Base-by-base conservation (phyloP, 2,113 vertebrate species). In the Aviceda subcristata region DNA sequence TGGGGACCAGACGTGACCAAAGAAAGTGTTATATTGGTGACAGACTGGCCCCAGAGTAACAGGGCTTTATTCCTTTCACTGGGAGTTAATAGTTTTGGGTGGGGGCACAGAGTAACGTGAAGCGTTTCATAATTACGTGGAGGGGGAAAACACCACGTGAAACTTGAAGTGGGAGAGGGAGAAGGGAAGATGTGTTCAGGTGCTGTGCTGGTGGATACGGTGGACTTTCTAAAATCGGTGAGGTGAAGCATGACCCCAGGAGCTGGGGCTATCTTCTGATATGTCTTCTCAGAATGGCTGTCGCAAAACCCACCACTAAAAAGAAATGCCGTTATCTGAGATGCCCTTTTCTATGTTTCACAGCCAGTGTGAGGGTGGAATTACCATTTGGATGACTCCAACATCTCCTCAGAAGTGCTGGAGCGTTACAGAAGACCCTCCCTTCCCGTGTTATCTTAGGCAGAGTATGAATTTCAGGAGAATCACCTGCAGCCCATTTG, bases 251-350 rank as follows among this genome's bases (percentile, higher is more conserved):
- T 3, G 22, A 24, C 46, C 69, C 50, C 1, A 0, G 69, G 67
- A 50, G 56, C 60, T 17, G 60, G 38, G 45, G 15, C 41, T 11
- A 4, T 62, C 41, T 76, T 22, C 87, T 67, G 55, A 17, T 5
- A 6, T 0, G 8, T 10, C 57, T 30, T 13, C 80, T 29, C 46
- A 7, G 39, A 27, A 6, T 0, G 7, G 53, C 57, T 68, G 3
- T 19, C 43, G 2, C 67, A 30, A 56, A 72, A 17, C 41, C 51
- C 78, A 69, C 9, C 11, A 1, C 39, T 22, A 36, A 48, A 38
- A 45, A 29, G 39, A 55, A 63, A n/a, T 7, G 18, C 75, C 45
- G 0, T 50, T 48, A 10, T 20, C 60, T 26, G 38, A 41, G 64
- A 1, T 22, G 34, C 34, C 46, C 6, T 59, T 68, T 74, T 50